Evolutionary conservation across 2,113 vertebrate genomes (phyloP).

Genomic region (Poeciliopsis prolifica): DNA sequence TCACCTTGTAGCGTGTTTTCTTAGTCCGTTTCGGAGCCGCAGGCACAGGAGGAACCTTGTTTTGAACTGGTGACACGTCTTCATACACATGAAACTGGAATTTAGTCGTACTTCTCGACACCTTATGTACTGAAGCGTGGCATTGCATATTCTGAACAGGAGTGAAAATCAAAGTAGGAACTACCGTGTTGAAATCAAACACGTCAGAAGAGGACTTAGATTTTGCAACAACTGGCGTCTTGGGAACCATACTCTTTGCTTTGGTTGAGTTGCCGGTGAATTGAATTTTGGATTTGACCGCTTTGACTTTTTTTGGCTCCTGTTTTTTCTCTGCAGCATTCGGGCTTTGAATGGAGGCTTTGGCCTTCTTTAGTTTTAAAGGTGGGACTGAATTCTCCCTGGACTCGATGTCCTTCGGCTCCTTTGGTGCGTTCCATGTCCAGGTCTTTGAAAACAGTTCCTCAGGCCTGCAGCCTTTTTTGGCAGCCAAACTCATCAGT

Average conservation of each 20-base stretch:
- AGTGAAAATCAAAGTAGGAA: slow-evolving; percentile 68
- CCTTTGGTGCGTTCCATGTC: slow-evolving; percentile 76
- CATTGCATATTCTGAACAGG: slow-evolving; percentile 62
- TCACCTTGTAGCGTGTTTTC: slow-evolving; percentile 84
- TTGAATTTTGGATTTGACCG: slow-evolving; percentile 48
- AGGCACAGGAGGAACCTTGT: slow-evolving; percentile 66
- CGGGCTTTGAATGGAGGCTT: slow-evolving; percentile 46
- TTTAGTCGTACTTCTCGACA: slow-evolving; percentile 45
- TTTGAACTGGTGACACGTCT: slow-evolving; percentile 64
- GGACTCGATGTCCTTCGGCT: slow-evolving; percentile 8
- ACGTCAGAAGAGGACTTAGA: slow-evolving; percentile 28
- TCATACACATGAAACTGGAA: slow-evolving; percentile 85
- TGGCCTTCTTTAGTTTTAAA: slow-evolving; percentile 53
- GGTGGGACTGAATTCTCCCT: slow-evolving; percentile 37
- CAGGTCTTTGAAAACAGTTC: slow-evolving; percentile 80
- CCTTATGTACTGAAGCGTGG: slow-evolving; percentile 26
- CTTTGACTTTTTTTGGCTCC: slow-evolving; percentile 45
- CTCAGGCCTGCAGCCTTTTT: slow-evolving; percentile 56
- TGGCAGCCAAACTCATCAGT: slow-evolving; percentile 68
- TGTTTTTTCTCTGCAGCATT: slow-evolving; percentile 34
- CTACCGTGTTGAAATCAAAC: slow-evolving; percentile 71
- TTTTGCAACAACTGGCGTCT: slow-evolving; percentile 64
- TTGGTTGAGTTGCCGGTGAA: slow-evolving; percentile 34
- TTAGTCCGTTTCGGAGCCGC: slow-evolving; percentile 83
- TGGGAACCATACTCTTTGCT: slow-evolving; percentile 52